Evolutionary conservation across 1,140 invertebrate species (phyloP), one percentile per base, ranked within the genome.

Genomic region (Calycopis cecrops): DNA sequence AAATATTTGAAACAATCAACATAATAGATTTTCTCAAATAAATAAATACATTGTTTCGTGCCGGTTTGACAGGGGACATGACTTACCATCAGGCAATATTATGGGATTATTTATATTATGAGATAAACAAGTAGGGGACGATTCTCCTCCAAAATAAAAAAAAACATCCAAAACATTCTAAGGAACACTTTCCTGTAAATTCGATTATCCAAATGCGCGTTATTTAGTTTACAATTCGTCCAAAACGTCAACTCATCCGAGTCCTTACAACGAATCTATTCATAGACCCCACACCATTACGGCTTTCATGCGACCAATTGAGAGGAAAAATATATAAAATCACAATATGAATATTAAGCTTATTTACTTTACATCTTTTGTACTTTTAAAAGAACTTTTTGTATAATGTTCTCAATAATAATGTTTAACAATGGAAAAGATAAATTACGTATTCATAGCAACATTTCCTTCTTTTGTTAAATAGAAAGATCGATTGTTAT

Each of bases 271-370:
- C 76, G 68, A 75, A 81, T 83, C 79, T 79, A 85, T 85, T 85
- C 82, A 85, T 77, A 73, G 78, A 65, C 60, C 69, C 69, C 70
- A 67, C 62, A 67, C 71, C 72, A 69, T 74, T 71, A 63, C 64
- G 70, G 63, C 65, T 65, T 77, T 79, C 79, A 85, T 77, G 77
- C 72, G 74, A 75, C 70, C 76, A 81, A 73, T 85, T 76, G 72
- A 62, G 57, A 74, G 67, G 62, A 71, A 80, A 82, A 84, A 84
- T 75, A 77, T 76, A 85, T 80, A 78, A 76, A 76, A 79, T 81
- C 79, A 83, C 73, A 85, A 80, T 83, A 71, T 81, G 65, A 70
- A 67, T 69, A 72, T 72, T 72, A 83, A 83, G 75, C 73, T 74
- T 66, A 63, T 57, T 63, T 18, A 44, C 40, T 67, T 66, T 76